Percentiles rank a stretch among this genome's conserved stretches.
Evolutionary conservation across 2,113 vertebrate genomes (phyloP).

Genomic region (Microcebus jonahi): DNA sequence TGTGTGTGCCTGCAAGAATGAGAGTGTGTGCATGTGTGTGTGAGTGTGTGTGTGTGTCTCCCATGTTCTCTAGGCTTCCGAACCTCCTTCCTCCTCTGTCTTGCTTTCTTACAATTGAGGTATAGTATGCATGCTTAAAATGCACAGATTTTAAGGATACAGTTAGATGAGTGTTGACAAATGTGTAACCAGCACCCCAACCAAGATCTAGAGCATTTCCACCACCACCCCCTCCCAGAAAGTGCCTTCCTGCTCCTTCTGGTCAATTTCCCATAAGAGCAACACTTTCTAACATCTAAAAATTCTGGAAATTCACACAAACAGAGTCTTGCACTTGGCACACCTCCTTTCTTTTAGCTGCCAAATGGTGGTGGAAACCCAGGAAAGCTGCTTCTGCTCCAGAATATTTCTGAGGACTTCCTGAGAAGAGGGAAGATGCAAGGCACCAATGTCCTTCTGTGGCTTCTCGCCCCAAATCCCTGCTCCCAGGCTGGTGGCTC

Average conservation of each 20-base stretch:
- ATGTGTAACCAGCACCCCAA: not conserved
- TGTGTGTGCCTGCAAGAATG: not conserved
- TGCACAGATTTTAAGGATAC: not conserved
- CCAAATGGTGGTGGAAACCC: not conserved
- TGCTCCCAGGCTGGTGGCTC: not conserved
- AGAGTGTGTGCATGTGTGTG: not conserved
- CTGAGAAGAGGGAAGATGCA: not conserved
- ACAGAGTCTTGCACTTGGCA: not conserved
- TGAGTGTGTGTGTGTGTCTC: not conserved
- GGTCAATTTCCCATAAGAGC: not conserved
- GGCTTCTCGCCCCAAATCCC: not conserved
- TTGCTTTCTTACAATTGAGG: not conserved
- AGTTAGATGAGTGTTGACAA: not conserved
- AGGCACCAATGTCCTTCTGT: not conserved
- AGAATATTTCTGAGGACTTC: not conserved
- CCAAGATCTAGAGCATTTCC: not conserved
- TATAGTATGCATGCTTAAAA: not conserved
- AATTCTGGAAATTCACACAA: not conserved
- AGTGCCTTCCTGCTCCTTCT: not conserved
- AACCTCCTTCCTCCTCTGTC: not conserved
- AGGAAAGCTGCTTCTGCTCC: too few species aligned
- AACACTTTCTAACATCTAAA: not conserved
- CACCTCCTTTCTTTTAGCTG: not conserved
- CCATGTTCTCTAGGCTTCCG: not conserved
- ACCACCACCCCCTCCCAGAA: not conserved